Conservation (phyloP, 1,140 invertebrate species). For the Orchesella cincta region DNA sequence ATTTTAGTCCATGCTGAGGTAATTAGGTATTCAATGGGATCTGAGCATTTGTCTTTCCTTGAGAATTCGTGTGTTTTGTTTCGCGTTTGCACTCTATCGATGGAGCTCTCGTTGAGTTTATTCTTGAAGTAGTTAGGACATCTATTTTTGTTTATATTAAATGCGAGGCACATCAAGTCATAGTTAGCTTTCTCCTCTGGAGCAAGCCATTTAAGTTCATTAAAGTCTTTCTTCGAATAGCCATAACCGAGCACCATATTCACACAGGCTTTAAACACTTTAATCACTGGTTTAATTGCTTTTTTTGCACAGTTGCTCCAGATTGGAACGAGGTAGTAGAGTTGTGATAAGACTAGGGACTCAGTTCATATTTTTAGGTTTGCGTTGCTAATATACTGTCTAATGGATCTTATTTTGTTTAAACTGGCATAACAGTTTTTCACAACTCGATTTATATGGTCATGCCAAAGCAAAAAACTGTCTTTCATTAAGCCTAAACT, state of each 20-base stretch:
- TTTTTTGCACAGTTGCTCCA: not conserved
- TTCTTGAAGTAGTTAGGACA: not conserved
- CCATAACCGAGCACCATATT: not conserved
- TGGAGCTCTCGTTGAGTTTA: not conserved
- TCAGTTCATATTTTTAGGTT: not conserved
- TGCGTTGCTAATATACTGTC: not conserved
- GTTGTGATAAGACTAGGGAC: not conserved
- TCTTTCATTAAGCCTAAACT: slow-evolving; percentile 8
- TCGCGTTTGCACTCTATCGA: not conserved
- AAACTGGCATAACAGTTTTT: not conserved
- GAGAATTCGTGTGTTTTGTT: not conserved
- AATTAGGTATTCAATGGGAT: not conserved
- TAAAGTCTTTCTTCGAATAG: too few species aligned
- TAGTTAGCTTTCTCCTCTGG: not conserved
- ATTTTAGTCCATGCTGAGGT: not conserved
- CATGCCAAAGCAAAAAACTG: not conserved
- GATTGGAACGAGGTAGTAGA: not conserved
- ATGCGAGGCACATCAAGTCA: not conserved
- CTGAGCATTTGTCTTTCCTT: not conserved
- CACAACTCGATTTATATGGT: not conserved
- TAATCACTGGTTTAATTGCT: not conserved
- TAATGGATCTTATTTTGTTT: too few species aligned
- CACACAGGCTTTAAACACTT: not conserved
- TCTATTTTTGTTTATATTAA: not conserved
- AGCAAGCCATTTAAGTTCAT: too few species aligned